Evolutionary conservation across 1,140 invertebrate species (phyloP), one percentile per base, ranked within the genome.

Genomic region (Dufourea novaeangliae): DNA sequence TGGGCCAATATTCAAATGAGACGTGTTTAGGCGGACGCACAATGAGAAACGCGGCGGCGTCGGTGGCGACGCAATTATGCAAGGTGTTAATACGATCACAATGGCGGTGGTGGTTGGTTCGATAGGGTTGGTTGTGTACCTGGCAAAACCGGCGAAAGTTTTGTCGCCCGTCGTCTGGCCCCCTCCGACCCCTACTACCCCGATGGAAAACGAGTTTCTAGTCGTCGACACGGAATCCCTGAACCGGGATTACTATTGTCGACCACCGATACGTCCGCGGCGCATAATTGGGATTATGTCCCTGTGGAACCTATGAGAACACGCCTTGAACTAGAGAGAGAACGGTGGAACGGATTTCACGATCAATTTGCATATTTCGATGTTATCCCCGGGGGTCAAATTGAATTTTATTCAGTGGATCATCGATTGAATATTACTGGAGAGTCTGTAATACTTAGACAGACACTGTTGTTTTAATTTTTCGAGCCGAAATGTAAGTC

Each of bases 71-170:
- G 83, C 90, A 91, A 91, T 91, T 91, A 91, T 91, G 84, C 84
- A 88, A 91, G 90, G 90, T 91, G 90, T 91, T 91, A 91, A 91
- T 91, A 88, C 90, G 87, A 87, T 87, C 79, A 91, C 90, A 91
- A 91, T 91, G 83, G 88, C 17, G 41, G 41, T 82, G 74, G n/a
- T n/a, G n/a, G n/a, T n/a, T n/a, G n/a, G n/a, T 80, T 78, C 71
- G 78, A 64, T 88, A 83, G 90, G 88, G 87, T 90, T 88, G 88
- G 87, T 90, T 88, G 84, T 86, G 61, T 11, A 11, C 74, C 75
- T n/a, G n/a, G n/a, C n/a, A n/a, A n/a, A n/a, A n/a, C 70, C 52
- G 85, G 79, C 71, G 7, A 78, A 88, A 90, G 86, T 90, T 90
- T 85, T 83, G 82, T 87, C 83, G 63, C 3, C 41, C n/a, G 20